phyloP scores from a whole-genome alignment of 2,888 invertebrate species.

The Anoplius nigerrimus region DNA sequence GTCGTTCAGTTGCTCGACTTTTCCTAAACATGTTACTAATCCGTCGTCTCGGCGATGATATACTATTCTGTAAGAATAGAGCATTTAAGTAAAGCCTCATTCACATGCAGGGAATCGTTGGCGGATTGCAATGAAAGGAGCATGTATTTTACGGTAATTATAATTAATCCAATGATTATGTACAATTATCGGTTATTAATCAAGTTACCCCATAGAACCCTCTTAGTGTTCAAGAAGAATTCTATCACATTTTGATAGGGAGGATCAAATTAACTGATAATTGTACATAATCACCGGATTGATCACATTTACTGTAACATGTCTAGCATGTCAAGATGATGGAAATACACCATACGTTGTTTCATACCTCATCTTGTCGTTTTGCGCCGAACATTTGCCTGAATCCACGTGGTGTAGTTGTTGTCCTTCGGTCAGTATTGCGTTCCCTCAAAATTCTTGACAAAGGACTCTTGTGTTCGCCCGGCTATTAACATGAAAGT shows the following conservation, averaged over 20 bases:
- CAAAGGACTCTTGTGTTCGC: conserved; percentile 64
- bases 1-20: conserved; percentile 35
- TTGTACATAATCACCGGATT: no score
- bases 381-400: conserved; percentile 50
- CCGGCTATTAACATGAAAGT: no score
- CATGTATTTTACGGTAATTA: background rate
- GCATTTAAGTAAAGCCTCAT: background rate
- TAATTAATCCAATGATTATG: background rate
- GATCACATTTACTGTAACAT: no score
- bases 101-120: background rate
- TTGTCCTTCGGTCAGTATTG: conserved; percentile 64
- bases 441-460: conserved; percentile 63
- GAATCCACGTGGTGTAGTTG: conserved; percentile 58
- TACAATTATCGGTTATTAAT: no score
- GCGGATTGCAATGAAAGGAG: no score
- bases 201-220: no score
- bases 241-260: no score
- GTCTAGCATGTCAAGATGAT: background rate
- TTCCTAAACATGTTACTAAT: conserved; percentile 66
- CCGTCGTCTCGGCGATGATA: conserved; percentile 62
- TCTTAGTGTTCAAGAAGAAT: no score
- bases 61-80: conserved; percentile 52
- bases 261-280: no score
- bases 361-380: conserved; percentile 67
- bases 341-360: conserved; percentile 1